Evolutionary conservation across 2,888 invertebrate genomes (phyloP), one percentile per base, ranked within the genome.

Genomic region (Lottia gigantea): DNA sequence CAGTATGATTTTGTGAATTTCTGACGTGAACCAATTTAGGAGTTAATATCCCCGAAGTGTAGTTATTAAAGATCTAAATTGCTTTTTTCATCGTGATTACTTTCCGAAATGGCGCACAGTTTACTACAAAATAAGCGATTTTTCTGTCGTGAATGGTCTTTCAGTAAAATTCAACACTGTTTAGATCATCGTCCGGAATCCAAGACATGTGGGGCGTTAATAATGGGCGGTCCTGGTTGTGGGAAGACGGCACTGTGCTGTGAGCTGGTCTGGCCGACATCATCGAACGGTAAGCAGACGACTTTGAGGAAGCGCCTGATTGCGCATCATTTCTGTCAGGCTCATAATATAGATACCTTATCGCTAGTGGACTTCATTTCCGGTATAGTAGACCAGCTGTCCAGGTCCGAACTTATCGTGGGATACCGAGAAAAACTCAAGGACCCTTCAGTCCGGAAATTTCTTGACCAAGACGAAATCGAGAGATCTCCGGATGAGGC

Each of bases 131-230:
- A 81, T 40, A 85, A 84, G 75, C 80, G 82, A 12, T 95, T 96
- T 90, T 95, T 93, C 90, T 95, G 95, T 86, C 92, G 97, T 12
- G 97, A 98, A 89, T 98, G 97, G 97, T 95, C 95, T 8, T 95
- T 97, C 83, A 94, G 95, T 89, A 97, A 98, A 90, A 91, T 98
- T 47, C 93, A 94, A 1, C 94, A 97, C 82, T 96, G 96, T 80
- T 88, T 98, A 80, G 97, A 98, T 85, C 95, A 95, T 89, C 90
- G 96, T 73, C 93, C 94, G 4, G 83, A 86, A 11, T 85, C 89
- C 68, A 86, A 95, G 88, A 94, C 94, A 0, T 94, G 95, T 81
- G 97, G 97, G 0, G 95, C 95, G 1, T 91, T 97, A 64, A 92
- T 98, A 68, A 90, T 97, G 73, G 96, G 95, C 77, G 96, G 96